These are phyloP conservation scores for Drosophila athabasca DNA, from an alignment of 1,140 invertebrate genomes.

Conservation along the genomic window DNA sequence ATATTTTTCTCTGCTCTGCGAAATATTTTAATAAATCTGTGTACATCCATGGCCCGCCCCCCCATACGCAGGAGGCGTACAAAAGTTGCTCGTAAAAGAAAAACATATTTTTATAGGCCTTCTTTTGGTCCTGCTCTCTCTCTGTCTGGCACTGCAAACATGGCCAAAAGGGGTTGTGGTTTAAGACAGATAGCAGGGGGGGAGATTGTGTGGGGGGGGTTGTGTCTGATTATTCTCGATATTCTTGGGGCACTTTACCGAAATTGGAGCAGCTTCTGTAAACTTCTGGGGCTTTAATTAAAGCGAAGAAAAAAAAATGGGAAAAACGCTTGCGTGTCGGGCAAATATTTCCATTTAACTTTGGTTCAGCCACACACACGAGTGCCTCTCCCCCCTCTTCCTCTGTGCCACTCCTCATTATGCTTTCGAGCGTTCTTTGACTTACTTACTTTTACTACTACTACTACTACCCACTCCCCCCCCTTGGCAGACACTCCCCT, in stretches of 20 bases:
- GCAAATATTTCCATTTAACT: slow-evolving; percentile 56
- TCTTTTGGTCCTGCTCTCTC: slow-evolving; percentile 3
- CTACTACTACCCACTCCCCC: too few relatives aligned
- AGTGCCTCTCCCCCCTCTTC: too few relatives aligned
- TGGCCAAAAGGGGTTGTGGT: neutral
- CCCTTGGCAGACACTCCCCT: neutral
- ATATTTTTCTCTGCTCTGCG: slow-evolving; percentile 4
- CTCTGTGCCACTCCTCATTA: neutral
- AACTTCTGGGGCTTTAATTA: slow-evolving; percentile 38
- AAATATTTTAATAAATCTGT: slow-evolving; percentile 67
- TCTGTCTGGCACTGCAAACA: slow-evolving; percentile 26
- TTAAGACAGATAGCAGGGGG: neutral
- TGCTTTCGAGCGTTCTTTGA: too few relatives aligned
- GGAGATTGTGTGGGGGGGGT: slow-evolving; percentile 6
- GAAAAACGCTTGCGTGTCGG: slow-evolving; percentile 46
- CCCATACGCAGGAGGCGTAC: slow-evolving; percentile 14
- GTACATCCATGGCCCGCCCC: too few relatives aligned
- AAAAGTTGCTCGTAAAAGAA: slow-evolving; percentile 51
- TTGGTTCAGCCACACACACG: slow-evolving; percentile 12
- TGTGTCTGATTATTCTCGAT: slow-evolving; percentile 45
- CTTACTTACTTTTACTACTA: too few relatives aligned
- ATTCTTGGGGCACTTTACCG: slow-evolving; percentile 26
- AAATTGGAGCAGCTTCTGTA: slow-evolving; percentile 32
- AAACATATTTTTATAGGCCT: slow-evolving; percentile 61
- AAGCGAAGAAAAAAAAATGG: slow-evolving; percentile 7